Base-by-base conservation (phyloP, 2,888 invertebrate genomes). In the Rambutsinella grinnellia region DNA sequence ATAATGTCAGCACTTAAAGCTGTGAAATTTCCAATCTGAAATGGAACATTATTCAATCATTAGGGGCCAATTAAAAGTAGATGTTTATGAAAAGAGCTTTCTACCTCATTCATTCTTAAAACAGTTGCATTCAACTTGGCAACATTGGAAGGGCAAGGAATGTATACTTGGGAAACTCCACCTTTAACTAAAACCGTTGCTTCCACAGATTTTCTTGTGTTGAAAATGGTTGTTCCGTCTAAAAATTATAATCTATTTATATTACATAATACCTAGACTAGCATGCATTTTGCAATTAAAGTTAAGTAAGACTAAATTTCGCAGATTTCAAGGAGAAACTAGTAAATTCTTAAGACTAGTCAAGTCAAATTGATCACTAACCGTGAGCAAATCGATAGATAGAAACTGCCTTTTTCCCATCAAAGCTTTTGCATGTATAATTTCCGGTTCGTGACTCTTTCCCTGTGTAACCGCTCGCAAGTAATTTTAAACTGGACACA, bases 331-430 rank as follows among this genome's bases (percentile, higher is more conserved):
- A n/a, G n/a, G n/a, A n/a, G n/a, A 51, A 19, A 19, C 21, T 51
- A 51, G 6, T 51, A n/a, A 51, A 44, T 10, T 44, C 15, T 44
- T 36, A 36, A 8, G 36, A 36, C 36, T 36, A 36, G 6, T 13
- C 36, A 19, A 19, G n/a, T 21, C n/a, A 51, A 44, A 63, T 5
- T 13, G 54, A 36, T 44, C 28, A 65, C 72, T 78, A 53, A 80
- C 80, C 80, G 69, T 80, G 80, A 60, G 78, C 78, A 56, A 76
- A 80, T 61, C 78, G 71, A 57, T 76, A 80, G 27, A 80, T 67
- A 2, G 80, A 80, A 6, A 61, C 66, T 6, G 69, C 21, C 49
- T 49, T 58, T 24, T 46, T 65, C 19, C 70, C 63, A 63, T 78
- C 80, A 53, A 76, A 58, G 61, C 76, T 68, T 69, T 72, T 72